A percentile compares a stretch with the other conserved stretches of the same genome.
phyloP scores from a whole-genome alignment of 2,888 invertebrate species.

The Leptopilina drosophilae region DNA sequence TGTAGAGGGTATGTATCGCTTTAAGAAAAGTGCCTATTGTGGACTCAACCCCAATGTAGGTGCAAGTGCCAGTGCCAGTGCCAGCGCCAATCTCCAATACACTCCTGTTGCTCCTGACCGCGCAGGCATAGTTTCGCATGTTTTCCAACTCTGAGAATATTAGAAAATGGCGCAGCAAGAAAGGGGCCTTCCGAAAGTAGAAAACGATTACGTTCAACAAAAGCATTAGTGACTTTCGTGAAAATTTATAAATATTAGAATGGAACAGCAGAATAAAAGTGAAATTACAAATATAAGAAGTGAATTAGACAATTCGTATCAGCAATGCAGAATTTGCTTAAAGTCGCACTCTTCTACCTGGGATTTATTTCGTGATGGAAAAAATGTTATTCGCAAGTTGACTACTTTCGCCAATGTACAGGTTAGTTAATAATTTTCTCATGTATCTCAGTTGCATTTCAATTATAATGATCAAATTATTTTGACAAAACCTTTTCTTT shows the following conservation, averaged over 20 bases:
- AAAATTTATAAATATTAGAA: background rate
- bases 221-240: background rate
- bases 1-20: too few species aligned
- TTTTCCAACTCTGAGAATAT: background rate
- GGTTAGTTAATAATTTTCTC: conserved; percentile 5
- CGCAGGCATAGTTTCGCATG: too few species aligned
- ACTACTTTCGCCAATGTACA: conserved; percentile 31
- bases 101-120: too few species aligned
- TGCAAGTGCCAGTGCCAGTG: too few species aligned
- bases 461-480: background rate
- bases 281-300: background rate
- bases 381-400: conserved; percentile 15
- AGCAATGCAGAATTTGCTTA: conserved; percentile 28
- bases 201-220: background rate
- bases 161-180: conserved; percentile 11
- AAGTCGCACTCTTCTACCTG: background rate
- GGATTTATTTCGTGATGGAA: conserved; percentile 18
- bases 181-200: background rate
- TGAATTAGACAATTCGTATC: background rate
- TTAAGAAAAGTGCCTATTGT: too few species aligned
- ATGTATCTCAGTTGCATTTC: background rate
- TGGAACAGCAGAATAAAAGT: conserved; percentile 6
- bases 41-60: too few species aligned
- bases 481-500: background rate
- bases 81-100: too few species aligned